Conservation (phyloP, 2,888 invertebrate species). For the Drosophila pseudotakahashii region DNA sequence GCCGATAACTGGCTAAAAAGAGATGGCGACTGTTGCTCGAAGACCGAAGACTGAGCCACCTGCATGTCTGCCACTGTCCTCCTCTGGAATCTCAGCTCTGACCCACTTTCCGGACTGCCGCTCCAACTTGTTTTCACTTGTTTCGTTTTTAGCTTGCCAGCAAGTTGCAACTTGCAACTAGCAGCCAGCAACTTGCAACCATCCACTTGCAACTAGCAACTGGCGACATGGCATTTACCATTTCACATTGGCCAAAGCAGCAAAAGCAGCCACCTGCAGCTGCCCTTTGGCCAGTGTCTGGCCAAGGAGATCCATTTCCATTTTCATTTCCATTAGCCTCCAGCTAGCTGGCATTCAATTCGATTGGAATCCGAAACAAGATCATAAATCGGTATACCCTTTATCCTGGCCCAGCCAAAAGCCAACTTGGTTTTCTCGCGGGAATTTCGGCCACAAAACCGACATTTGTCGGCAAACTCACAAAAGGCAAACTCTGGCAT, state of each 20-base stretch:
- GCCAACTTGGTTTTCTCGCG: constrained; percentile 23
- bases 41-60: constrained; percentile 24
- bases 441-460: constrained; percentile 31
- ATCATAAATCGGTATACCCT: constrained; percentile 39
- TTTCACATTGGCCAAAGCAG: constrained; percentile 27
- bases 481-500: constrained; percentile 6
- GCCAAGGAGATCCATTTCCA: constrained; percentile 29
- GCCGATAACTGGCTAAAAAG: constrained; percentile 58
- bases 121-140: constrained; percentile 75
- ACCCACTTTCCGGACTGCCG: constrained; percentile 71
- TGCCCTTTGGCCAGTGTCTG: constrained; percentile 73
- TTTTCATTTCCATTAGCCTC: constrained; percentile 7
- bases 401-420: constrained; percentile 7
- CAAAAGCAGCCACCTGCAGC: constrained; percentile 45
- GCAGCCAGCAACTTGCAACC: constrained; percentile 24
- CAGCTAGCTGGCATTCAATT: constrained; percentile 9
- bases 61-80: constrained; percentile 50
- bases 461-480: too few species aligned
- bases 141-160: constrained; percentile 63
- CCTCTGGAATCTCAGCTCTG: constrained; percentile 58
- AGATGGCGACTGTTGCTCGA: constrained; percentile 42
- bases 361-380: constrained; percentile 7
- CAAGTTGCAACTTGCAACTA: constrained; percentile 15
- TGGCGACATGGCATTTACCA: constrained; percentile 47
- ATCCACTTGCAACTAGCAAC: constrained; percentile 23